phyloP scores from a whole-genome alignment of 2,113 vertebrate species.

The Sander vitreus region DNA sequence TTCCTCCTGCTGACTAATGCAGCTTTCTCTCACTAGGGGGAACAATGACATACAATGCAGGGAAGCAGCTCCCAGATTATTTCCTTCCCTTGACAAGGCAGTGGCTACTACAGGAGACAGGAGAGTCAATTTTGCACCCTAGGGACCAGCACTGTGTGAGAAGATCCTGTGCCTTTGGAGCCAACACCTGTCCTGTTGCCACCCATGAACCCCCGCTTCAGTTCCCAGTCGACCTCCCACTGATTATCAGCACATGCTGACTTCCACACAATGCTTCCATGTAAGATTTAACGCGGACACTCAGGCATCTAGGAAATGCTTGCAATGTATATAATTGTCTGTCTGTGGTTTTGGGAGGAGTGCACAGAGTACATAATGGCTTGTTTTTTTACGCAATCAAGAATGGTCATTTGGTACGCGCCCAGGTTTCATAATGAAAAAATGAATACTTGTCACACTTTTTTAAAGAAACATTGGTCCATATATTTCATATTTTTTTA shows the following conservation, averaged over 20 bases:
- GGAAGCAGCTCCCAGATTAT: constrained; percentile 83
- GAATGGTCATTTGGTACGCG: background rate
- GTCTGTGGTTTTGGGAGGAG: constrained; percentile 40
- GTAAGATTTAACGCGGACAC: constrained; percentile 60
- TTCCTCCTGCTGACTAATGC: constrained; percentile 61
- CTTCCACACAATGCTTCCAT: constrained; percentile 64
- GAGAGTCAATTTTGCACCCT: constrained; percentile 60
- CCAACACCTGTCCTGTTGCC: constrained; percentile 60
- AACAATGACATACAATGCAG: constrained; percentile 83
- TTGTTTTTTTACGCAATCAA: background rate
- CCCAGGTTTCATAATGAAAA: background rate
- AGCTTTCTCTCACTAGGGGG: constrained; percentile 66
- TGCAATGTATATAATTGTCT: constrained; percentile 40
- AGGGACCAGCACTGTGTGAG: constrained; percentile 71
- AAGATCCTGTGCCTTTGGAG: constrained; percentile 80
- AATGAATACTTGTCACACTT: background rate
- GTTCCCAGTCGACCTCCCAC: constrained; percentile 53
- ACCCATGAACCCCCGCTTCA: constrained; percentile 41
- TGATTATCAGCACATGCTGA: constrained; percentile 59
- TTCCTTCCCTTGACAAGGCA: constrained; percentile 84
- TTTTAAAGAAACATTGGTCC: background rate
- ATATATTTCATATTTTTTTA: background rate
- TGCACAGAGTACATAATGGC: background rate
- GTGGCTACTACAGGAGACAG: constrained; percentile 70
- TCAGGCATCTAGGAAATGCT: constrained; percentile 50